A percentile compares a stretch with the other conserved stretches of the same genome.
phyloP scores from a whole-genome alignment of 2,113 vertebrate species.

The Microcebus griseorufus region DNA sequence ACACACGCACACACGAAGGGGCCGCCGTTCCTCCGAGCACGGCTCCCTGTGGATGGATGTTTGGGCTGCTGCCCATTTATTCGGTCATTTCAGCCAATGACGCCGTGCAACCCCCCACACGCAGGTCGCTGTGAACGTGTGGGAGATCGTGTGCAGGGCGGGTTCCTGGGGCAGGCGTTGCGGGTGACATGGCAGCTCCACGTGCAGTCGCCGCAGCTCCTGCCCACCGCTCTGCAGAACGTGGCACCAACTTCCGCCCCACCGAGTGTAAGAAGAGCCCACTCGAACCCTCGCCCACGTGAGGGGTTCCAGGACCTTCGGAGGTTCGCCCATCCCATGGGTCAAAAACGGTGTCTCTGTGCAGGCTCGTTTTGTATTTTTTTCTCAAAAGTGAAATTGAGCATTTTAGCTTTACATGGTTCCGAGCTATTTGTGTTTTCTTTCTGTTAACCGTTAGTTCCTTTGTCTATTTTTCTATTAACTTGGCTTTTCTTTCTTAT shows the following conservation, averaged over 20 bases:
- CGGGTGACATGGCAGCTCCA: fast-evolving
- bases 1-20: not conserved
- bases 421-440: not conserved
- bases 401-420: not conserved
- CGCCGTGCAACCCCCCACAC: fast-evolving
- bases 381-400: not conserved
- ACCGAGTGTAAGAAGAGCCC: fast-evolving
- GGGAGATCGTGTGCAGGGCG: fast-evolving
- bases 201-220: fast-evolving
- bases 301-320: fast-evolving
- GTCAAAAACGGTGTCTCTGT: not conserved
- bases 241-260: fast-evolving
- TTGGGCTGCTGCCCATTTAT: not conserved
- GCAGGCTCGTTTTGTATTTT: not conserved
- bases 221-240: fast-evolving
- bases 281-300: fast-evolving
- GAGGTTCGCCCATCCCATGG: not conserved
- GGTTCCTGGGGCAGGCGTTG: fast-evolving
- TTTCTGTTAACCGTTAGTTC: not conserved
- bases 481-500: not conserved
- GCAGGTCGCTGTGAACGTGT: fast-evolving
- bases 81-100: not conserved
- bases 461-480: not conserved
- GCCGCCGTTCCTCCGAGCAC: fast-evolving
- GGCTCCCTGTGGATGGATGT: fast-evolving